A percentile compares a stretch with the other conserved stretches of the same genome.
Conservation (phyloP, 2,797 vertebrate genomes). For the Catostomus latipinnis region DNA sequence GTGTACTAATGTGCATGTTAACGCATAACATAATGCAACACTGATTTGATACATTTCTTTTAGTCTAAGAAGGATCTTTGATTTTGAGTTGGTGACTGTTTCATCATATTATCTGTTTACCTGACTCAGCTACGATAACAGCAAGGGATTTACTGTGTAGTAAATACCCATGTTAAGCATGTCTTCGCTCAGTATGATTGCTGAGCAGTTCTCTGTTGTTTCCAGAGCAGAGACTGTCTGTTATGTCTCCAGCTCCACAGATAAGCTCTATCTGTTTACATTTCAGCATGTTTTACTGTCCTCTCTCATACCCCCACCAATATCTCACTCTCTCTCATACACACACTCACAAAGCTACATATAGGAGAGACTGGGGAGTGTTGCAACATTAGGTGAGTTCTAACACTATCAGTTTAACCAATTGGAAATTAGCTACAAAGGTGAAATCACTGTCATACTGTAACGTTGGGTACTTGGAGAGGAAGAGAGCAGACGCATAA, state of each 20-base stretch:
- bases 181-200: not conserved
- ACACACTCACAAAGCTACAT: too few species aligned
- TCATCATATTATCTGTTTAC: conserved; percentile 29
- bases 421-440: too few species aligned
- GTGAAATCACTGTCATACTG: too few species aligned
- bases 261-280: conserved; percentile 75
- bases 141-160: conserved; percentile 30
- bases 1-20: too few species aligned
- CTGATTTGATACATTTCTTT: not conserved
- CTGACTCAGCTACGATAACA: conserved; percentile 23
- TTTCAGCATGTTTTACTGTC: conserved; percentile 46
- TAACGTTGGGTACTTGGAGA: too few species aligned
- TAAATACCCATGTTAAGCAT: conserved; percentile 49
- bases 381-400: too few species aligned
- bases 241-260: conserved; percentile 64
- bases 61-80: not conserved
- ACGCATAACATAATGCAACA: not conserved
- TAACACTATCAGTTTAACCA: too few species aligned
- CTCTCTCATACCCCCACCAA: conserved; percentile 42
- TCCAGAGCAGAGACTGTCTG: conserved; percentile 62
- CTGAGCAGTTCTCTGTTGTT: conserved; percentile 32
- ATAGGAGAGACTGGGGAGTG: too few species aligned
- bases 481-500: too few species aligned
- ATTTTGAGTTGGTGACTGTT: conserved; percentile 33
- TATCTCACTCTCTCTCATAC: not conserved